Base-by-base conservation (phyloP, 2,888 invertebrate genomes). In the Fabriciana adippe region DNA sequence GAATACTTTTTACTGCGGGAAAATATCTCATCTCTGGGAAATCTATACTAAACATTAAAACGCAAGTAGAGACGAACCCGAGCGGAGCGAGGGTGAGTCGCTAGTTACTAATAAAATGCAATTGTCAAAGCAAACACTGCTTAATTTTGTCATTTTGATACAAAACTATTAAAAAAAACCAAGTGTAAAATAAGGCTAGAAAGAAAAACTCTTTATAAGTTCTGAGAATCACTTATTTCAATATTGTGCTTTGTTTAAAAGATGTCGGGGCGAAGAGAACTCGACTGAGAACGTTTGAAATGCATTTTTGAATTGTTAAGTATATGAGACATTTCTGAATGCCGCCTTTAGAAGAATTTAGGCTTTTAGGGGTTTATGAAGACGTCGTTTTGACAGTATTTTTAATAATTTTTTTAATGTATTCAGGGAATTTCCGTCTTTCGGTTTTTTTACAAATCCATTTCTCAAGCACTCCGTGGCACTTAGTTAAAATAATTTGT, bases 321-420 rank as follows among this genome's bases (percentile, higher is more conserved):
- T 61, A 55, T 61, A 67, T 67, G 45, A 62, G 67, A 63, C 15
- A 26, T 63, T 55, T 63, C 45, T 47, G 57, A 56, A 56, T 53
- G 53, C 67, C 56, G 53, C 53, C 47, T 57, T 35, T 13, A 26
- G 47, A 55, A 60, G 55, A 62, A 66, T 41, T 41, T 18, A 21
- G 18, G 18, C 18, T 31, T 35, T 3, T 51, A 35, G 26, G 18
- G n/a, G 35, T 41, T 11, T 41, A 11, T 18, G 6, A 11, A n/a
- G 6, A n/a, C 13, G n/a, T 59, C 47, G 55, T 16, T 2, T 31
- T 35, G 3, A 3, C 11, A 41, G 11, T 41, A 41, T 41, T 16
- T 41, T 55, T 31, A n/a, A 41, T 8, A 21, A 26, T 47, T 47
- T 56, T 15, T 41, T 18, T 41, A 6, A 56, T 15, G 13, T 15